phyloP scores from a whole-genome alignment of 2,113 vertebrate species.

The Anolis carolinensis region DNA sequence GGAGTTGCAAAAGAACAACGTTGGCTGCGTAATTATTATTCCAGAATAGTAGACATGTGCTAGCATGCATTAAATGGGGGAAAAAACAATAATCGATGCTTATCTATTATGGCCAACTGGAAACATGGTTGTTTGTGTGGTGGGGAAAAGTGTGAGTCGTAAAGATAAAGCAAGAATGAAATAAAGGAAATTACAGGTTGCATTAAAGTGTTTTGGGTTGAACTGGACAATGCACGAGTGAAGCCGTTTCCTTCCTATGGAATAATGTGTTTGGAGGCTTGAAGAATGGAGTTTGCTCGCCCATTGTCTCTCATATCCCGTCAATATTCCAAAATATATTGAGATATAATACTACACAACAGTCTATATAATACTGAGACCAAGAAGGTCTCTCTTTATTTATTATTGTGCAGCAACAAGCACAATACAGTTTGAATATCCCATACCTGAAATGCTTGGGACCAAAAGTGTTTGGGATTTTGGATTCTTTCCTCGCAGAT shows the following conservation, averaged over 20 bases:
- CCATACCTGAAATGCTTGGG: no score
- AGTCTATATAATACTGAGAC: neutral
- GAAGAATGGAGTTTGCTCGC: neutral
- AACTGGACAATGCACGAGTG: neutral
- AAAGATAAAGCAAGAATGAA: neutral
- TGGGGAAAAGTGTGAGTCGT: neutral
- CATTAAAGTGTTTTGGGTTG: neutral
- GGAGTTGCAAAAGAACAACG: slow-evolving; percentile 60
- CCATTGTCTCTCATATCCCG: neutral
- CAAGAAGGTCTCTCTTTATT: neutral
- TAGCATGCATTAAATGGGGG: neutral
- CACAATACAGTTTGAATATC: no score
- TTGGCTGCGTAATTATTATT: neutral
- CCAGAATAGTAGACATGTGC: neutral
- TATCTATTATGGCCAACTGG: slow-evolving; percentile 42
- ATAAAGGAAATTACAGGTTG: slow-evolving; percentile 21
- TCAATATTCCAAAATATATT: neutral
- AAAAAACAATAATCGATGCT: slow-evolving; percentile 27
- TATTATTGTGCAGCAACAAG: no score
- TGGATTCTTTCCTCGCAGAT: no score
- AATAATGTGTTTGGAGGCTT: neutral
- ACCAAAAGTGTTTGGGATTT: no score
- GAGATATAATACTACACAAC: neutral
- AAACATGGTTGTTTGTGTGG: neutral
- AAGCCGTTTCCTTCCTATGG: neutral